Evolutionary conservation across 2,113 vertebrate genomes (phyloP), one percentile per base, ranked within the genome.

Genomic region (Mixornis gularis): DNA sequence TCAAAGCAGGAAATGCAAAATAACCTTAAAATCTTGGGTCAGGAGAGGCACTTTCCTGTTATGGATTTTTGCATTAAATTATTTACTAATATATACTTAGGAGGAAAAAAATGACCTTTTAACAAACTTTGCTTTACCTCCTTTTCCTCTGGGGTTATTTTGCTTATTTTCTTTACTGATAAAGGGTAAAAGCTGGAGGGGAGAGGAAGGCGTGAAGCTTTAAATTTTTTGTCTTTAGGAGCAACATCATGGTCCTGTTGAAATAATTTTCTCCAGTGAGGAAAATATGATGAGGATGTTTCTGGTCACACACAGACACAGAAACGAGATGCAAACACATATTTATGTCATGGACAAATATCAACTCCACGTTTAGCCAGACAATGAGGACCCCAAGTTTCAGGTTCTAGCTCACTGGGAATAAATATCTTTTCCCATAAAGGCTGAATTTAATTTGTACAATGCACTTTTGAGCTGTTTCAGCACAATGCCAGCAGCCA

Each of bases 311-410:
- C 26, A 16, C 1, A 43, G 68, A 21, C 32, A 7, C 4, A 60
- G 53, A 34, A 11, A 13, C 10, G 13, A 80, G 24, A 22, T 5
- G 20, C 1, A 6, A 10, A 15, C 17, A 12, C 17, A 0, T 1
- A 0, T 30, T 10, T 12, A 3, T 22, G 15, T 13, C 26, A 21
- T 2, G 25, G 1, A 3, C 1, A 1, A 3, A 1, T 6, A 22
- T 7, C 60, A 58, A 2, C 30, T 70, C 51, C 6, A 1, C 9
- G 15, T 34, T 78, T 55, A 53, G 20, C 70, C 36, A 63, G 11
- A 36, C 12, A 21, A 55, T 15, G 14, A 76, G 8, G 18, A 34
- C 65, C 34, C 59, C 9, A 9, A 52, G 11, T 59, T 89, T 90
- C 68, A 38, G 6, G 38, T 62, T 65, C 70, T 26, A 60, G 2